Evolutionary conservation across 2,797 vertebrate genomes (phyloP).

Genomic region (Sternarchorhynchus goeldii): DNA sequence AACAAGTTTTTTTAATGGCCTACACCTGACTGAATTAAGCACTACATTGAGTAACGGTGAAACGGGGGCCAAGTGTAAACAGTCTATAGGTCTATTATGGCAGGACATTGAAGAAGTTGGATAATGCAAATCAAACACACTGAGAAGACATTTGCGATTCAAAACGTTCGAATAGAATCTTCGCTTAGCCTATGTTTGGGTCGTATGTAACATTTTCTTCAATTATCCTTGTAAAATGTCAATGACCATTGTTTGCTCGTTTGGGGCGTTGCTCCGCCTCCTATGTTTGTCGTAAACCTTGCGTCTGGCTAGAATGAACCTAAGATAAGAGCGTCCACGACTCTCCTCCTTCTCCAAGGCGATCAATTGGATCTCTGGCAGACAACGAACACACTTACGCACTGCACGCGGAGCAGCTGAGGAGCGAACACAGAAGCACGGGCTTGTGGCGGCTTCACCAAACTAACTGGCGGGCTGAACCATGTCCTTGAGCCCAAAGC

Average conservation of each 20-base stretch:
- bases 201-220: conserved; percentile 58
- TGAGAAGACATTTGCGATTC: conserved; percentile 38
- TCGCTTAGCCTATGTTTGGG: conserved; percentile 46
- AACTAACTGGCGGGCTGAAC: conserved; percentile 70
- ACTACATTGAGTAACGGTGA: too few relatives aligned
- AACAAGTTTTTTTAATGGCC: too few relatives aligned
- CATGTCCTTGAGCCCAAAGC: conserved; percentile 97
- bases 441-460: conserved; percentile 62
- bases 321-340: conserved; percentile 73
- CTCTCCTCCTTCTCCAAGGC: conserved; percentile 70
- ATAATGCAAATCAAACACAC: conserved; percentile 16
- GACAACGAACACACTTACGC: conserved; percentile 61
- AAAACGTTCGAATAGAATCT: conserved; percentile 52
- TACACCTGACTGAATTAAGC: too few relatives aligned
- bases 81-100: not conserved
- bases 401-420: conserved; percentile 61
- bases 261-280: conserved; percentile 80
- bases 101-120: conserved; percentile 6
- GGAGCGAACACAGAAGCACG: conserved; percentile 61
- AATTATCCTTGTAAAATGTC: conserved; percentile 70
- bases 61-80: too few relatives aligned
- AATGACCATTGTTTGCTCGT: conserved; percentile 63
- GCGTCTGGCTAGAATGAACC: conserved; percentile 77
- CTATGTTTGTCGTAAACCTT: conserved; percentile 80
- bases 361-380: conserved; percentile 67